These are phyloP conservation scores for Scartelaos histophorus DNA, from an alignment of 2,113 vertebrate genomes.

Conservation along the genomic window DNA sequence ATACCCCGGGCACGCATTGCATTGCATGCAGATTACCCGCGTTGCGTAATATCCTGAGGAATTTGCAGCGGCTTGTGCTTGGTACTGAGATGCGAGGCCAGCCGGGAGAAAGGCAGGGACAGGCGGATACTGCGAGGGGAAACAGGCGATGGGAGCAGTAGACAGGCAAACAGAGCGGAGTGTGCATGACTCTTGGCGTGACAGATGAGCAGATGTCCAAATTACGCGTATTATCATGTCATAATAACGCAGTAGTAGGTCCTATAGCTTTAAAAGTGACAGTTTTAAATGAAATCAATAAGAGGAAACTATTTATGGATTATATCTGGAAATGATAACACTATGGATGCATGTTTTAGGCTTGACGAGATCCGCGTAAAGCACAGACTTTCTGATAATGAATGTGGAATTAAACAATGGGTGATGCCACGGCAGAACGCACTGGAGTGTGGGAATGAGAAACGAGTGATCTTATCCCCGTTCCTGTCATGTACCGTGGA, in stretches of 20 bases:
- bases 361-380: too few species aligned
- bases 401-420: not conserved
- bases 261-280: not conserved
- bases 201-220: not conserved
- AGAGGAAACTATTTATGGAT: not conserved
- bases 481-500: not conserved
- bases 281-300: not conserved
- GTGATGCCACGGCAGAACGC: not conserved
- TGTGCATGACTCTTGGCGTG: not conserved
- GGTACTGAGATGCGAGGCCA: conserved; percentile 42
- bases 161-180: not conserved
- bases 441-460: not conserved
- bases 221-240: not conserved
- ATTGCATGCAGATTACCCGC: conserved; percentile 64
- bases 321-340: not conserved
- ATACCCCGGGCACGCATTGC: conserved; percentile 70
- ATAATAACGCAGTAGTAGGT: not conserved
- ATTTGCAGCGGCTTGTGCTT: conserved; percentile 55
- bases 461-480: not conserved
- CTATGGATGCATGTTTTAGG: not conserved
- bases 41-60: conserved; percentile 75
- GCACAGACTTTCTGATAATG: not conserved
- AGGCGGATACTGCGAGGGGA: not conserved
- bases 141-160: not conserved
- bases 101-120: not conserved